Evolutionary conservation across 53 echinoderm and acorn worm species (phyloP), one percentile per base, ranked within the genome.

Genomic region (Temnopleurus reevesii): DNA sequence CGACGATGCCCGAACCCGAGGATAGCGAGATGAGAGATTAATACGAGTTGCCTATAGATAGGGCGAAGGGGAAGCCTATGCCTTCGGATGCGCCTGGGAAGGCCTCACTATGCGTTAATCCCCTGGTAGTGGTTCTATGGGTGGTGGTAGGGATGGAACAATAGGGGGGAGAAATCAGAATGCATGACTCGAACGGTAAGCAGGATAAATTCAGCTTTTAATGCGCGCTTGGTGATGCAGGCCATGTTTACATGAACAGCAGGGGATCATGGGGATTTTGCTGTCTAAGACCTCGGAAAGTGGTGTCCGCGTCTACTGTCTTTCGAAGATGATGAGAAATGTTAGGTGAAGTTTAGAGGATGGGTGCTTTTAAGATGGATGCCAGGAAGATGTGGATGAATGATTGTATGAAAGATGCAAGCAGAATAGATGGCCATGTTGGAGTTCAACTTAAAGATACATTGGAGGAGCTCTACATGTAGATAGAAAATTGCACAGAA

Each of bases 161-260:
- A 79, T 46, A 17, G 79, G 46, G 79, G 30, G 4, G 41, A 79
- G 29, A 79, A 79, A 79, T 79, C 79, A 79, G 27, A 28, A 79
- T 79, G 79, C 49, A 79, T 49, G 79, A 79, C 79, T 79, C 79
- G 28, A 15, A 15, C 7, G 0, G n/a, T 71, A 71, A 71, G 71
- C 71, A 71, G 71, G 71, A 71, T 71, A 41, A 71, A 71, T 71
- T n/a, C 46, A 49, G 47, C 49, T 49, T 28, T 79, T 79, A 79
- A 71, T 71, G 36, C 41, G n/a, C 41, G 23, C 71, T 71, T 71
- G 71, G n/a, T 41, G 41, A 41, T 6, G 71, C 36, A 34, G 34
- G 15, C 36, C 71, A 71, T 71, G 71, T 71, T 71, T 71, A 71
- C 71, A 71, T 38, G 41, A 71, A 23, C 41, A 38, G 41, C 41